Percentiles rank a stretch among this genome's conserved stretches.
These are phyloP conservation scores for Philereme transversata DNA, from an alignment of 2,888 invertebrate species.

Conservation along the genomic window DNA sequence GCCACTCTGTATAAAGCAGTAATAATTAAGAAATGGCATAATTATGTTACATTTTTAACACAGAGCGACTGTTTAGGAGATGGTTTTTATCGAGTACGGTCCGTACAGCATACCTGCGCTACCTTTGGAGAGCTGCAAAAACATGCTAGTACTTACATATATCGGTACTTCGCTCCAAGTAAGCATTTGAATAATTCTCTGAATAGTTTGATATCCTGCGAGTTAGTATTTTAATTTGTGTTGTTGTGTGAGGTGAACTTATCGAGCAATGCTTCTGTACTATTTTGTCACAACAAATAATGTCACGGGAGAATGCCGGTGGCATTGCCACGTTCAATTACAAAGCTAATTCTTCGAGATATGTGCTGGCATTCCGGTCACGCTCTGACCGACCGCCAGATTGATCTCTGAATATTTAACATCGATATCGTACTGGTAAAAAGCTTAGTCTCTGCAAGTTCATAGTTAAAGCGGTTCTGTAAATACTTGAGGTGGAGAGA, in stretches of 20 bases:
- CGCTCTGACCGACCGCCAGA: slow-evolving; percentile 19
- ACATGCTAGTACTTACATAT: background rate
- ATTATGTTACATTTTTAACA: slow-evolving; percentile 29
- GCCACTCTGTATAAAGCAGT: slow-evolving; percentile 21
- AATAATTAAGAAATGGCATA: slow-evolving; percentile 33
- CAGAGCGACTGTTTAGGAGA: slow-evolving; percentile 18
- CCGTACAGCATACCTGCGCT: slow-evolving; percentile 5
- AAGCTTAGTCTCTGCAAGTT: slow-evolving; percentile 31
- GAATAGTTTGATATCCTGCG: slow-evolving; percentile 8
- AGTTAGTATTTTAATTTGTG: slow-evolving; percentile 17
- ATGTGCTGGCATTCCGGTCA: slow-evolving; percentile 20
- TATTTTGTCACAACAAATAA: slow-evolving; percentile 14
- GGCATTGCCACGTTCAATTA: slow-evolving; percentile 17
- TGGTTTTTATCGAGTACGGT: slow-evolving; percentile 24
- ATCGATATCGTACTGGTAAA: slow-evolving; percentile 7
- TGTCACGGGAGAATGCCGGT: slow-evolving; percentile 20
- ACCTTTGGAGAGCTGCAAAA: slow-evolving; percentile 10
- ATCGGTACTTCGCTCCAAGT: background rate
- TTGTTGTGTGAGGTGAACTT: background rate
- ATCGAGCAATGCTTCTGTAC: background rate
- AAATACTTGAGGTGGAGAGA: slow-evolving; percentile 48
- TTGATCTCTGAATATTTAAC: slow-evolving; percentile 13
- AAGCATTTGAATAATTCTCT: slow-evolving; percentile 14
- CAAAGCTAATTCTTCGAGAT: slow-evolving; percentile 22
- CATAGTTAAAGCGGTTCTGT: slow-evolving; percentile 45